Base-by-base conservation (phyloP, 2,888 invertebrate species). In the Didymodactylos carnosus region DNA sequence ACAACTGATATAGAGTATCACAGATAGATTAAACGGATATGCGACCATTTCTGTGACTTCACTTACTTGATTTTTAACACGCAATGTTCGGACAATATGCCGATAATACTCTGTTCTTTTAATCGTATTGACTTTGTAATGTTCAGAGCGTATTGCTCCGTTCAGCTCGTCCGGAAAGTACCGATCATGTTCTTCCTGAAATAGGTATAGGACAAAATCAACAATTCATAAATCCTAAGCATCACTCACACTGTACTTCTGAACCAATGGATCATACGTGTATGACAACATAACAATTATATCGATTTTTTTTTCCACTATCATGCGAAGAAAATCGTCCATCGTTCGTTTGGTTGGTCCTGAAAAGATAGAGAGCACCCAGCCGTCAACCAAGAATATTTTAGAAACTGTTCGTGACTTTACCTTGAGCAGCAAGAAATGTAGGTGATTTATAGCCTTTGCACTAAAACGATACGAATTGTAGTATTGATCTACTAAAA, bases 341-440 rank as follows among this genome's bases (percentile, higher is more conserved):
- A 70, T 23, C 0, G 73, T 73, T 13, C 70, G 70, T 51, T 73
- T 70, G 27, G 49, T 73, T 11, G 73, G 73, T 19, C 70, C 70
- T 69, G 16, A 69, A 39, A 69, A 35, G 2, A 40, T 3, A 27
- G 14, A 51, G n/a, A n/a, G n/a, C n/a, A n/a, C n/a, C n/a, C n/a
- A n/a, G n/a, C 27, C 14, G 0, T 25, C 4, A 10, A 5, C 7
- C 10, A 49, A 14, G 27, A 5, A 3, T 51, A 13, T 51, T 7
- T 1, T 23, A 13, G 6, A n/a, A 10, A 27, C 7, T 27, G 10
- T 23, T 19, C 6, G 19, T 16, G 6, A 6, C 2, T 23, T 40
- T 14, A 69, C 73, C 73, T 73, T 73, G 73, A 29, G 73, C 73
- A 27, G 73, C 73, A 29, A 49, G 51, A 43, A 73, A 71, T 14